A percentile compares a stretch with the other conserved stretches of the same genome.
These are phyloP conservation scores for Aselliscus stoliczkanus DNA, from an alignment of 2,797 vertebrate species.

Conservation along the genomic window DNA sequence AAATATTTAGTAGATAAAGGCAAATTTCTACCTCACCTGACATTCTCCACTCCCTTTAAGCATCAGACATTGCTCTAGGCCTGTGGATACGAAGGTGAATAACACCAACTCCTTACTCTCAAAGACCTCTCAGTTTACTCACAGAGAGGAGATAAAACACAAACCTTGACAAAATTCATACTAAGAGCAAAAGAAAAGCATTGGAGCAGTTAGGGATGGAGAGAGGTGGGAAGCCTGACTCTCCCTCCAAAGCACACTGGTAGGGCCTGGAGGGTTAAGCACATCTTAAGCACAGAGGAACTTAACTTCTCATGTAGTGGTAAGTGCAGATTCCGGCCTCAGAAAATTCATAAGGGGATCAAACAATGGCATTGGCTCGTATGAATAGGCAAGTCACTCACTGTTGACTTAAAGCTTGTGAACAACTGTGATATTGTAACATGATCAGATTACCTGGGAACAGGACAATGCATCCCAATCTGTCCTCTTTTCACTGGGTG, in stretches of 20 bases:
- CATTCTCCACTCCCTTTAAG: background rate
- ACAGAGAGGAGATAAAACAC: background rate
- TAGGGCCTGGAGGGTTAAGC: background rate
- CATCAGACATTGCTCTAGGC: background rate
- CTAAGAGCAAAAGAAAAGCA: background rate
- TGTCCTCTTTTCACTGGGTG: background rate
- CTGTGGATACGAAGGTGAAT: background rate
- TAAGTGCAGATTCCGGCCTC: background rate
- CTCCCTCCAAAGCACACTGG: background rate
- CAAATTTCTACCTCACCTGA: background rate
- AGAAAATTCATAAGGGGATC: background rate
- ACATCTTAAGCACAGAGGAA: background rate
- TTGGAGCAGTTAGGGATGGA: background rate
- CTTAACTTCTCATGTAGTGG: background rate
- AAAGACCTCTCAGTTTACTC: background rate
- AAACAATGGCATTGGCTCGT: background rate
- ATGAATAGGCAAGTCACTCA: background rate
- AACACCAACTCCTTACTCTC: background rate
- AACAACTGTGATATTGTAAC: background rate
- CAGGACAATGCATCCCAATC: background rate
- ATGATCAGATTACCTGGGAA: background rate
- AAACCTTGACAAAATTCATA: background rate
- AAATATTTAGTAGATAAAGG: background rate
- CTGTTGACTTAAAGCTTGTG: background rate
- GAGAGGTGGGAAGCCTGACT: background rate